Evolutionary conservation across 2,113 vertebrate genomes (phyloP), one percentile per base, ranked within the genome.

Genomic region (Porphyrio hochstetteri): DNA sequence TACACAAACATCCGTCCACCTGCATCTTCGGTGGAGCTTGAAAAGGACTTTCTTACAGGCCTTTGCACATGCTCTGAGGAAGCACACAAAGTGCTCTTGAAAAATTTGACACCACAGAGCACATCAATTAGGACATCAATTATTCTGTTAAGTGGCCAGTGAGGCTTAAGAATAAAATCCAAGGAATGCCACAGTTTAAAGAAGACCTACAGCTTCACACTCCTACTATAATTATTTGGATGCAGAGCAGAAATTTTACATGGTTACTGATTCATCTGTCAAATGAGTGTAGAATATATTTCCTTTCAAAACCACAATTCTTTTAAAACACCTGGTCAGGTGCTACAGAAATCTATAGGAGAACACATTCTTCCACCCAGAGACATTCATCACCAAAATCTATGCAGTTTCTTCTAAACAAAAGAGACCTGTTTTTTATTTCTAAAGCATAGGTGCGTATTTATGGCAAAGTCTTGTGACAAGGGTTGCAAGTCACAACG

Each of bases 381-480:
- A 77, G 8, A 67, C 1, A 1, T 12, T 82, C 36, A 57, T 64
- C 31, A 71, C 23, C 31, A 60, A 88, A 72, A 74, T 42, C 36
- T 15, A 8, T 13, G 8, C 23, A 69, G 23, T 46, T 87, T 76
- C 28, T 42, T 72, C 60, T 31, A n/a, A n/a, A 36, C 20, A 67
- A 36, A 59, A 44, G 28, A 68, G 5, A 9, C 29, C 4, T 36
- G 4, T 5, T 46, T 44, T 61, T 72, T 71, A 63, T 61, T 88
- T 67, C 27, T 36, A 19, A 60, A 64, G 29, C 0, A 0, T 8
- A 42, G 28, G 25, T 48, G 17, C 27, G 4, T 60, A 77, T 40
- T 65, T 82, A 86, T 33, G n/a, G 21, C 13, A 48, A n/a, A 76
- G 13, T 20, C 31, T 52, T 56, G 20, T 56, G 31, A 28, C 42